A percentile compares a stretch with the other conserved stretches of the same genome.
phyloP scores from a whole-genome alignment of 2,113 vertebrate species.

The Prochilodus magdalenae region DNA sequence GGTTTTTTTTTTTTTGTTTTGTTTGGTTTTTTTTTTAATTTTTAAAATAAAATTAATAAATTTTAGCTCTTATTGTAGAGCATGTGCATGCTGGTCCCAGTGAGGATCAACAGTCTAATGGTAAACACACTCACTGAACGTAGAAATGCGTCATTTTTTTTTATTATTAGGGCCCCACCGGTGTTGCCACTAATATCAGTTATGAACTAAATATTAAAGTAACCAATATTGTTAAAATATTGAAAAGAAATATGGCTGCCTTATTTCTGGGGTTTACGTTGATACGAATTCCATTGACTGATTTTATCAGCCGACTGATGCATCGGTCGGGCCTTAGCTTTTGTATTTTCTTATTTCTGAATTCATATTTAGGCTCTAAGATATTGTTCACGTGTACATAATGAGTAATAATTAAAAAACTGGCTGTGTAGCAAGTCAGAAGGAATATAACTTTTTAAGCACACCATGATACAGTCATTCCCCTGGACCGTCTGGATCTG shows the following conservation, averaged over 20 bases:
- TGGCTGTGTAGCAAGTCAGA: background rate
- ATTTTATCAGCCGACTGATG: background rate
- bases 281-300: background rate
- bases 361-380: background rate
- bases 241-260: no score
- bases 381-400: background rate
- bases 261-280: background rate
- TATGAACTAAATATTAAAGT: no score
- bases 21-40: no score
- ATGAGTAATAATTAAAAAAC: background rate
- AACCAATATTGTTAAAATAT: no score
- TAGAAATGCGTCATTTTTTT: background rate
- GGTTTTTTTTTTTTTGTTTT: background rate
- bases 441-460: background rate
- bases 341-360: background rate
- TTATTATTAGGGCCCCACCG: background rate
- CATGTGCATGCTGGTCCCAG: background rate
- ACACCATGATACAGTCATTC: background rate
- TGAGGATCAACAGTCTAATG: background rate
- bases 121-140: conserved; percentile 1
- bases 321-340: background rate
- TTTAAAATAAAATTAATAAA: no score
- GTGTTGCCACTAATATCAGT: no score
- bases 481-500: background rate
- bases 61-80: conserved; percentile 28